These are phyloP conservation scores for Lasiommata megera DNA, from an alignment of 2,888 invertebrate species.

Conservation along the genomic window DNA sequence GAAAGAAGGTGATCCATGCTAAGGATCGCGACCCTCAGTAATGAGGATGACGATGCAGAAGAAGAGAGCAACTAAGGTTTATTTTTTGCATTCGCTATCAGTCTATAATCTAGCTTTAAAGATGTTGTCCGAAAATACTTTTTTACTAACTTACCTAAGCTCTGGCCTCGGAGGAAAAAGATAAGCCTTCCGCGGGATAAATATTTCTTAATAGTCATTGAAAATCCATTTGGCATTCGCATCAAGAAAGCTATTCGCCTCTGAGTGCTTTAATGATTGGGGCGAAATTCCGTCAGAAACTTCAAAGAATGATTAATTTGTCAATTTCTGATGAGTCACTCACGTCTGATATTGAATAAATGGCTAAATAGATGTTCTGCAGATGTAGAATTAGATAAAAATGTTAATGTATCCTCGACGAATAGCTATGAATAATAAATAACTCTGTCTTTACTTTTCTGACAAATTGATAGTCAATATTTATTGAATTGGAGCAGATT, in stretches of 20 bases:
- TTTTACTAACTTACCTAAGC: background rate
- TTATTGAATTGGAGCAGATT: constrained; percentile 15
- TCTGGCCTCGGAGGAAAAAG: background rate
- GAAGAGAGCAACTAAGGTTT: too few relatives aligned
- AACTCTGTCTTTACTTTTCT: constrained; percentile 18
- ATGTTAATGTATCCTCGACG: constrained; percentile 24
- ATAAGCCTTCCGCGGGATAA: constrained; percentile 1
- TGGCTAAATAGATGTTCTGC: constrained; percentile 12
- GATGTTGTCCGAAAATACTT: too few relatives aligned
- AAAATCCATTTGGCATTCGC: constrained; percentile 61
- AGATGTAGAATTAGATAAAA: constrained; percentile 22
- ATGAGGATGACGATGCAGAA: too few relatives aligned
- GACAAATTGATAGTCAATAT: constrained; percentile 17
- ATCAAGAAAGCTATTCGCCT: constrained; percentile 55
- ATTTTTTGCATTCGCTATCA: too few relatives aligned
- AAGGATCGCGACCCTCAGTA: too few relatives aligned
- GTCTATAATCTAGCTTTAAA: too few relatives aligned
- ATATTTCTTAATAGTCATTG: constrained; percentile 39
- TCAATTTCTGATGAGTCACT: constrained; percentile 47
- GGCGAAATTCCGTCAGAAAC: constrained; percentile 48
- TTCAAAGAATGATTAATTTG: constrained; percentile 51
- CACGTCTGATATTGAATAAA: constrained; percentile 18
- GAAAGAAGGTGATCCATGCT: too few relatives aligned
- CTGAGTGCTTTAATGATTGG: constrained; percentile 70
- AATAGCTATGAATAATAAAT: constrained; percentile 25